Evolutionary conservation across 2,888 invertebrate genomes (phyloP).

Genomic region (Drosophila prolongata): DNA sequence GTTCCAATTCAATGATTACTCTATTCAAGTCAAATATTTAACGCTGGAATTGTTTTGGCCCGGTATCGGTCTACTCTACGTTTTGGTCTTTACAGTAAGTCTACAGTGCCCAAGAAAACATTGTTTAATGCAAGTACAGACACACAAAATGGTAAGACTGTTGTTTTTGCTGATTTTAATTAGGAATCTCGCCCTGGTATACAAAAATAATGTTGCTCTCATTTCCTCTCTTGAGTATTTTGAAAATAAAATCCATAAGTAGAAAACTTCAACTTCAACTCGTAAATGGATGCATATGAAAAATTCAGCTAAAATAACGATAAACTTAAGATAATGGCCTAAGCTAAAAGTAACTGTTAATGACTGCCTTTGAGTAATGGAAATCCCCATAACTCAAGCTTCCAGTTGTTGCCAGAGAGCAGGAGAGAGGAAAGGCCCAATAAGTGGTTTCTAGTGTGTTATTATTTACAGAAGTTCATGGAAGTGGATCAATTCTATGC

Average conservation of each 20-base stretch:
- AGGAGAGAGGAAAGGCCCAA: background rate
- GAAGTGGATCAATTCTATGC: slow-evolving; percentile 13
- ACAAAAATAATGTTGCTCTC: slow-evolving; percentile 33
- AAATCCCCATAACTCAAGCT: slow-evolving; percentile 5
- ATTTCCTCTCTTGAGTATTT: slow-evolving; percentile 17
- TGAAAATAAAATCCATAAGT: slow-evolving; percentile 12
- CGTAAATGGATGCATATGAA: slow-evolving; percentile 31
- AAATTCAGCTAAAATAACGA: slow-evolving; percentile 48
- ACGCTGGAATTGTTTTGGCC: slow-evolving; percentile 34
- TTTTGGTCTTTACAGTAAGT: slow-evolving; percentile 49
- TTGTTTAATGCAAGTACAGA: slow-evolving; percentile 12
- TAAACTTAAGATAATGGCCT: slow-evolving; percentile 43
- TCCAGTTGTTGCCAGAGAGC: slow-evolving; percentile 2
- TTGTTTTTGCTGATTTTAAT: slow-evolving; percentile 18
- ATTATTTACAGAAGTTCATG: slow-evolving; percentile 30
- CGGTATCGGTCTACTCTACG: slow-evolving; percentile 35
- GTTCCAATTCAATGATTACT: slow-evolving; percentile 22
- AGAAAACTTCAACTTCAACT: slow-evolving; percentile 1
- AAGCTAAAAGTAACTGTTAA: slow-evolving; percentile 53
- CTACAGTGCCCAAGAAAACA: slow-evolving; percentile 38
- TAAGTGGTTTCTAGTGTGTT: slow-evolving; percentile 1
- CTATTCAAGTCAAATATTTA: slow-evolving; percentile 23
- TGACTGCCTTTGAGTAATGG: slow-evolving; percentile 62
- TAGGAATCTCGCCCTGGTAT: slow-evolving; percentile 40
- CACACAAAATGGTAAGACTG: slow-evolving; percentile 61